These are phyloP conservation scores for Chelidonichthys spinosus DNA, from an alignment of 2,797 vertebrate genomes.

Conservation along the genomic window DNA sequence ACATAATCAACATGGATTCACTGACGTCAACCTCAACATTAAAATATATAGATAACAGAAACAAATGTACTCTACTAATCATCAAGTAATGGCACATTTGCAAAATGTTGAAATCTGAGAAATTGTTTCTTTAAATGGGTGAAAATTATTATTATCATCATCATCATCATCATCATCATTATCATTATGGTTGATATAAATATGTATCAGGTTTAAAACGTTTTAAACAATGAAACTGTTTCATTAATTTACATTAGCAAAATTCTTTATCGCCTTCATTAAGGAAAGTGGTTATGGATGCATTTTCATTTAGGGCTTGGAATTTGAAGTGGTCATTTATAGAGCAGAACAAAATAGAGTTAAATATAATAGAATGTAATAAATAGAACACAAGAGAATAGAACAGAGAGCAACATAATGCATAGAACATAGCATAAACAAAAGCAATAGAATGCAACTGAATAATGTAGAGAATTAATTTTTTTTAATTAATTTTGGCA, in stretches of 20 bases:
- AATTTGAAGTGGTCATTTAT: background rate
- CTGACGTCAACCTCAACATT: slow-evolving; percentile 1
- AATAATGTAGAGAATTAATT: background rate
- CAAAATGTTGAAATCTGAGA: background rate
- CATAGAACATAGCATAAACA: background rate
- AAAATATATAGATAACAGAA: background rate
- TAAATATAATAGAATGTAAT: background rate
- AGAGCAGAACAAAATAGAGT: background rate
- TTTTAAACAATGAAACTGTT: too few relatives aligned
- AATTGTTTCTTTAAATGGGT: background rate
- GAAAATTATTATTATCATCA: background rate
- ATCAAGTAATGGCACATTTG: background rate
- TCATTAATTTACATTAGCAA: too few relatives aligned
- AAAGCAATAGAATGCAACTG: background rate
- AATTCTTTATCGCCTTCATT: too few relatives aligned
- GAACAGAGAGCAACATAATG: background rate
- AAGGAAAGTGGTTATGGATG: too few relatives aligned
- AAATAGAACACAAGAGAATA: background rate
- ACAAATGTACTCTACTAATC: background rate
- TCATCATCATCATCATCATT: too few relatives aligned
- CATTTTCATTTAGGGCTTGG: background rate
- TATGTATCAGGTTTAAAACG: too few relatives aligned
- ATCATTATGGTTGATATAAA: too few relatives aligned
- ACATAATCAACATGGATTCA: slow-evolving; percentile 15
- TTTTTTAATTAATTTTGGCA: too few relatives aligned